Evolutionary conservation across 2,113 vertebrate species (phyloP), one percentile per base, ranked within the genome.

Genomic region (Orientallactaga bullata): DNA sequence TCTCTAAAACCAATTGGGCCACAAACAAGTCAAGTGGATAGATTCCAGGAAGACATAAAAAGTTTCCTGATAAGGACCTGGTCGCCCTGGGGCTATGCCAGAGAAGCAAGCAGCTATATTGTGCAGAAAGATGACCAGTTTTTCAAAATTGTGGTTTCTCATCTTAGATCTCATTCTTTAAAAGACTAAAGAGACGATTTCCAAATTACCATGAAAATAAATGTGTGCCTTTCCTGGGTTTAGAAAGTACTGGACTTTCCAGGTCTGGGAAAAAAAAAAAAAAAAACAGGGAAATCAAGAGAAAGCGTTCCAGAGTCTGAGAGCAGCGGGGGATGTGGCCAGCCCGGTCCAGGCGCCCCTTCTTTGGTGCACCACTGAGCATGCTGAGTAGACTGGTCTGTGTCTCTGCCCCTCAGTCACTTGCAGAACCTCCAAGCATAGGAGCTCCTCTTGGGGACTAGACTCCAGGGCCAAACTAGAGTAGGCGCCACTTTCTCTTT

Each of bases 141-240:
- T 82, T 11, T 55, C 37, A 7, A 4, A 26, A 37, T 28, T 10
- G 7, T 2, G 5, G 2, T 66, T 73, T 90, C 42, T 63, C 42
- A n/a, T 37, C 74, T 69, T 55, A 28, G 35, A 65, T 65, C 32
- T 79, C n/a, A 17, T 35, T 85, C 39, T 89, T 85, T 58, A 21
- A 79, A 79, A 76, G 9, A 30, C 88, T 55, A 13, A 61, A 79
- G 69, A 88, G 23, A 9, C 66, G 20, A 58, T 94, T 94, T 85
- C 13, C 37, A 39, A 78, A 6, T 90, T 42, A 9, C 20, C 28
- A 58, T 23, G 55, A 55, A 55, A 55, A 55, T 77, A 66, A 74
- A 78, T 12, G 13, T 30, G 58, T 60, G 10, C 21, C 72, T 51
- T 78, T 20, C 26, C 20, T 10, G 2, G 15, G 89, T 58, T 71